phyloP scores from a whole-genome alignment of 2,797 vertebrate genomes.

The Eulemur mongoz region DNA sequence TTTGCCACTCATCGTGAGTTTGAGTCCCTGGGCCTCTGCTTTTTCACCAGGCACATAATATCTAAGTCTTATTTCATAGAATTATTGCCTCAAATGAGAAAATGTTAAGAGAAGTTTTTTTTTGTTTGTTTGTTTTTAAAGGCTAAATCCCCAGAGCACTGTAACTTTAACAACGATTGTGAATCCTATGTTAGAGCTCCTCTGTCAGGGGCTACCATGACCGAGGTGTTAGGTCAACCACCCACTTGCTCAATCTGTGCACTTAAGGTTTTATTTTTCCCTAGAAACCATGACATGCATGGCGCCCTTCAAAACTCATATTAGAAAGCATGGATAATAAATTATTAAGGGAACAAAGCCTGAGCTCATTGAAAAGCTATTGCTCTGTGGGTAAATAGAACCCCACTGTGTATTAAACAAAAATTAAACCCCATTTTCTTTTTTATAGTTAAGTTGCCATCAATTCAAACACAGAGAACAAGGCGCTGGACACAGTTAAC shows the following conservation, averaged over 20 bases:
- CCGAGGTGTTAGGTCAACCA: background rate
- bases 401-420: constrained; percentile 83
- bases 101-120: background rate
- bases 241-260: background rate
- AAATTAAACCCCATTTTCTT: constrained; percentile 85
- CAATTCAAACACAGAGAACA: constrained; percentile 84
- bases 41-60: background rate
- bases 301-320: constrained; percentile 23
- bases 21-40: background rate
- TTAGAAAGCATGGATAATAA: constrained; percentile 63
- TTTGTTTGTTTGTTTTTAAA: background rate
- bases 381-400: constrained; percentile 81
- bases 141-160: background rate
- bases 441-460: constrained; percentile 82
- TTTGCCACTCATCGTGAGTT: background rate
- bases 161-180: background rate
- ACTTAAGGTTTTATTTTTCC: background rate
- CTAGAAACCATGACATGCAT: background rate
- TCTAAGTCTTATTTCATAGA: background rate
- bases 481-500: constrained; percentile 96
- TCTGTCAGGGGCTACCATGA: background rate
- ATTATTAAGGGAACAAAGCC: constrained; percentile 79
- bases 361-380: constrained; percentile 75
- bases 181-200: background rate
- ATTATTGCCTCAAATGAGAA: background rate